Evolutionary conservation across 2,113 vertebrate species (phyloP).

Genomic region (Glaucomys volans): DNA sequence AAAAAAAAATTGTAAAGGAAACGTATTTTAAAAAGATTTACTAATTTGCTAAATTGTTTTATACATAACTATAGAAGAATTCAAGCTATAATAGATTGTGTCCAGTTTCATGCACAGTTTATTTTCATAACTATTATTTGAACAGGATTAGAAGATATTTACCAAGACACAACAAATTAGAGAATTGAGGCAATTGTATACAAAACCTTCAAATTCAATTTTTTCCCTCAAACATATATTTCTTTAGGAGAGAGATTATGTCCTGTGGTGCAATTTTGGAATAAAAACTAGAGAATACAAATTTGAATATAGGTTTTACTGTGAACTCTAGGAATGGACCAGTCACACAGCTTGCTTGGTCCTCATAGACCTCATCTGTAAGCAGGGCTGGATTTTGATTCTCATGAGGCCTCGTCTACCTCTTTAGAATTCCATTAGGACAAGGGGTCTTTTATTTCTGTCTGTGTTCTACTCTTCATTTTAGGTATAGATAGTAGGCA

Average conservation of each 20-base stretch:
- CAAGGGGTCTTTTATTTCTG: background rate
- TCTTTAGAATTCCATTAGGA: background rate
- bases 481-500: background rate
- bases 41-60: background rate
- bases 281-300: background rate
- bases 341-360: background rate
- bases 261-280: background rate
- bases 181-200: background rate
- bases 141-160: background rate
- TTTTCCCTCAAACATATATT: background rate
- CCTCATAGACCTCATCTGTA: background rate
- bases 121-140: conserved; percentile 44
- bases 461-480: conserved; percentile 6
- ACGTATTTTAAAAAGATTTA: conserved; percentile 15
- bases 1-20: background rate
- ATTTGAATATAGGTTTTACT: background rate
- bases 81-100: background rate
- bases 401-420: background rate
- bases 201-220: background rate
- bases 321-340: background rate
- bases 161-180: conserved; percentile 41
- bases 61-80: background rate
- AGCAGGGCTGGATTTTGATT: background rate
- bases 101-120: background rate
- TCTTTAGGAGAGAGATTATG: background rate